Conservation (phyloP, 2,888 invertebrate species). For the Steromphala cineraria region DNA sequence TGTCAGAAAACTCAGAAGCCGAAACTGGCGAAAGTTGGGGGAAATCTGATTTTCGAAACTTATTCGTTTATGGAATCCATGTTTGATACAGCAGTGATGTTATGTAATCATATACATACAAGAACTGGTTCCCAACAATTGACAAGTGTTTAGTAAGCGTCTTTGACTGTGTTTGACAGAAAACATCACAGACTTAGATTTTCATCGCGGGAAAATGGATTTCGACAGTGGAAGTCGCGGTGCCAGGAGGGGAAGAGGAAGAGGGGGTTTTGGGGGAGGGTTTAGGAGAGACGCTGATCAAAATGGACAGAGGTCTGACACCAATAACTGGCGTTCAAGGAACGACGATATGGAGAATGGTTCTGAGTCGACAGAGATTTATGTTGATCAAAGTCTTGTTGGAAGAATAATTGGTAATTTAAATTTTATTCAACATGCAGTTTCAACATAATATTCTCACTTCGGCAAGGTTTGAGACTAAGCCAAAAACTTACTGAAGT, state of each 20-base stretch:
- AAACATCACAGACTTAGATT: too few species aligned
- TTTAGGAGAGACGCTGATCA: background rate
- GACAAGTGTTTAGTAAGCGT: too few species aligned
- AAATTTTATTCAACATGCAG: too few species aligned
- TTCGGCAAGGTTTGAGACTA: too few species aligned
- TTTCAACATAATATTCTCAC: too few species aligned
- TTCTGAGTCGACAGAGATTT: slow-evolving; percentile 32
- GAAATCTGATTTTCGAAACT: too few species aligned
- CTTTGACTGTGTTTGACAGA: too few species aligned
- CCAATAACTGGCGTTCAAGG: background rate
- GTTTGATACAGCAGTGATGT: too few species aligned
- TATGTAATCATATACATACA: too few species aligned
- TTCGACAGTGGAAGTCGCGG: slow-evolving; percentile 22
- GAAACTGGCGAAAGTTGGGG: background rate
- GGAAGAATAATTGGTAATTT: slow-evolving; percentile 58
- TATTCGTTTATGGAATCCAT: too few species aligned
- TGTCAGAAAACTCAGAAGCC: background rate
- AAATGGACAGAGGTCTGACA: background rate
- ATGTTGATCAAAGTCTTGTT: slow-evolving; percentile 43
- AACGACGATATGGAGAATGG: background rate
- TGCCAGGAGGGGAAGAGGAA: slow-evolving; percentile 17
- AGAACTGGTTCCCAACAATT: too few species aligned
- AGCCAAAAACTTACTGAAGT: too few species aligned
- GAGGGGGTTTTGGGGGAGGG: background rate
- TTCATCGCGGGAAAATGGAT: background rate